Conservation (phyloP, 2,888 invertebrate genomes). For the Smittia aterrima region DNA sequence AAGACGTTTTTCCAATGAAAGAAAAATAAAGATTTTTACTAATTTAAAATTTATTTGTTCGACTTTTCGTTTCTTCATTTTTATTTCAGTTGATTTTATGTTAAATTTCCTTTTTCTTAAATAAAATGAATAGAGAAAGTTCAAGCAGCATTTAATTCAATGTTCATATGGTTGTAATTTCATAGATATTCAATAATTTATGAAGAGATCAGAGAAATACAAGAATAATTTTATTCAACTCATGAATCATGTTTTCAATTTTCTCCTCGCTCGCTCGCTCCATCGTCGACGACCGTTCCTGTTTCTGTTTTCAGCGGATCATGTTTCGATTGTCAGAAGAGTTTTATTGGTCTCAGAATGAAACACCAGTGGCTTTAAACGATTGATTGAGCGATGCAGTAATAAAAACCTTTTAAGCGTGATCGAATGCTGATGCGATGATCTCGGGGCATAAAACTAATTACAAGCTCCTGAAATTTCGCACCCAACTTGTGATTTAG, state of each 20-base stretch:
- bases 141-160: no score
- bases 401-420: neutral
- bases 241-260: no score
- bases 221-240: no score
- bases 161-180: no score
- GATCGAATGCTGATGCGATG: neutral
- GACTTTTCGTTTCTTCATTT: neutral
- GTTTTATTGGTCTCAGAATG: neutral
- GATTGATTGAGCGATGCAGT: neutral
- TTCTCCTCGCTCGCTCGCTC: no score
- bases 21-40: slow-evolving; percentile 20
- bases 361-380: neutral
- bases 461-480: slow-evolving; percentile 20
- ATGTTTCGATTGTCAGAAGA: neutral
- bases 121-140: neutral
- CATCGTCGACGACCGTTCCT: no score
- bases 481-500: slow-evolving; percentile 6
- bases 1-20: neutral
- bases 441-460: slow-evolving; percentile 3
- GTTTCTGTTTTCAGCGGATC: neutral
- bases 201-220: no score
- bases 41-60: slow-evolving; percentile 7
- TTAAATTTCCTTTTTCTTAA: neutral
- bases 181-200: no score
- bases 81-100: neutral